Base-by-base conservation (phyloP, 1,140 invertebrate species). In the Formica selysi region DNA sequence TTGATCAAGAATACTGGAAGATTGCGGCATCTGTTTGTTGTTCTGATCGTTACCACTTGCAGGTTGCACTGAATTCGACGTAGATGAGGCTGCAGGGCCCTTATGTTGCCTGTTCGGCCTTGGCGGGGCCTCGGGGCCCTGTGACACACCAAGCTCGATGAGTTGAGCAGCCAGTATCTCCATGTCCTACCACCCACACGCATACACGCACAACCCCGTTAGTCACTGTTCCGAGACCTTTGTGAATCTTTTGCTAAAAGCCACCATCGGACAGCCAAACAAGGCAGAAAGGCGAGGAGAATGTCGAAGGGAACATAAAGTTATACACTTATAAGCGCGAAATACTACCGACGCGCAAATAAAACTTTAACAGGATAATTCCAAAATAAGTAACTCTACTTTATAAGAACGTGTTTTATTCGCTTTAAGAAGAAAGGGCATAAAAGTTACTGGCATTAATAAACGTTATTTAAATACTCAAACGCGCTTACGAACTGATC, bases 151-250 rank as follows among this genome's bases (percentile, higher is more conserved):
- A 93, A 99, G 96, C 95, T 99, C 98, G 96, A 98, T 98, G 92
- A 99, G 96, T 95, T 99, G 98, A 93, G 98, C 98, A 87, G 98
- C 98, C 93, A 99, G 95, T 94, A 97, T 97, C 95, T 99, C 98
- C 95, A 99, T 96, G 95, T 99, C 98, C 98, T 98, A 96, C 74
- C 93, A 94, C 92, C 92, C 93, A 93, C 89, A 93, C 93, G 89
- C 93, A 93, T 92, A 94, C 92, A 93, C 92, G 91, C 92, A 93
- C 91, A 93, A 91, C 91, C 93, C 92, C 86, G 92, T 93, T 93
- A 93, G 92, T 93, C 90, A 92, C 90, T 89, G 87, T 91, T 91
- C 85, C 90, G 84, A 91, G 87, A 92, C 84, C 91, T 90, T 91
- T 87, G 61, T 85, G 32, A 84, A 70, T 90, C 16, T 83, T 83